Conservation (phyloP, 1,140 invertebrate genomes). For the Caenorhabditis inopinata region DNA sequence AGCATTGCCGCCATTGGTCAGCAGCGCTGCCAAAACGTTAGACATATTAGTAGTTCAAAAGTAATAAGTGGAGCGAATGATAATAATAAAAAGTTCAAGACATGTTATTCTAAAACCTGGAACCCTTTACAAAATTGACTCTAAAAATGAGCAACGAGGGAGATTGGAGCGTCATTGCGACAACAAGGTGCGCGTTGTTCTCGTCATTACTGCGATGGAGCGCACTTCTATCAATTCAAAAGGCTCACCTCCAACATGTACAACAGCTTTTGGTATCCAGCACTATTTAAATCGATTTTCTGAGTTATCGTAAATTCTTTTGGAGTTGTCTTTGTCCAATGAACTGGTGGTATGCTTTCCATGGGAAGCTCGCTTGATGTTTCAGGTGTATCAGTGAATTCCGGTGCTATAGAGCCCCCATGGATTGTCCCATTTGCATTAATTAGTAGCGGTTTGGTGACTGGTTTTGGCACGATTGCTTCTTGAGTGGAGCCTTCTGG, state of each 20-base stretch:
- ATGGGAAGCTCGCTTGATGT: background rate
- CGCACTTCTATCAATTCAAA: background rate
- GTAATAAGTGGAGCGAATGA: too few species aligned
- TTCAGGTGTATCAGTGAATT: background rate
- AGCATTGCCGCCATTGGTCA: too few species aligned
- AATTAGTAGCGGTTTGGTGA: background rate
- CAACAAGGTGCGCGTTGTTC: too few species aligned
- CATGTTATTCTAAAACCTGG: too few species aligned
- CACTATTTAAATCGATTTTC: conserved; percentile 3
- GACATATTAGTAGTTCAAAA: too few species aligned
- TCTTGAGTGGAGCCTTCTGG: background rate
- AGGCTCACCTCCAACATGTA: background rate
- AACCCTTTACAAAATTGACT: too few species aligned
- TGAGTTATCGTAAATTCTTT: conserved; percentile 6
- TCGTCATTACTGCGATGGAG: too few species aligned
- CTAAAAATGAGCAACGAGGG: too few species aligned
- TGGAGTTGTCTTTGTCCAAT: background rate
- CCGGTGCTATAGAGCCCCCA: background rate
- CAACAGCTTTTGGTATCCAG: background rate
- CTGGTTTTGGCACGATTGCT: background rate
- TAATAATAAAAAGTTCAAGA: too few species aligned
- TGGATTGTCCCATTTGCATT: too few species aligned
- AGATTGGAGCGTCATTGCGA: too few species aligned
- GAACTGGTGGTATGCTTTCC: conserved; percentile 1
- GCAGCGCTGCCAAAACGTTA: too few species aligned